Base-by-base conservation (phyloP, 2,113 vertebrate species). In the Ia io region DNA sequence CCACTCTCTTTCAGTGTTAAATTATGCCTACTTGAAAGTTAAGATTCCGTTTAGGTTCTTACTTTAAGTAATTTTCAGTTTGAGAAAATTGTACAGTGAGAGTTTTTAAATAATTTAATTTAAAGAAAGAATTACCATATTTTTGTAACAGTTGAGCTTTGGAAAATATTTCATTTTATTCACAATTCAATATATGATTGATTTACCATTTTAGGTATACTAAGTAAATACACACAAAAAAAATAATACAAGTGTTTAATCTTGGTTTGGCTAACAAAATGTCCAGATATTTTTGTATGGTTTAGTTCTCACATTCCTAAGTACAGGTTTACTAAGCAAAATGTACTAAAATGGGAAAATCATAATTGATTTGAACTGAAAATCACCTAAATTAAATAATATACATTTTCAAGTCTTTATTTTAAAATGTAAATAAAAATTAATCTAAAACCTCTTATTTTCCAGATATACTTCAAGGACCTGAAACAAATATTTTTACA, bases 151-250 rank as follows among this genome's bases (percentile, higher is more conserved):
- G 3, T n/a, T 87, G 70, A 32, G 2, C 37, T 44, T 88, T 78
- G n/a, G n/a, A 83, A 91, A 96, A 25, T 77, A 71, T 32, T 91
- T 91, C 12, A 47, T 70, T 93, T 73, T 90, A 63, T 86, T 51
- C 53, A 84, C 32, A 88, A 65, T 77, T 32, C 11, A 86, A 2
- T 51, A 76, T 67, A 59, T 47, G 7, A 53, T 53, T 84, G 10
- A 61, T 32, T 70, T 85, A 32, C 13, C n/a, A 35, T 30, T 80
- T 80, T 93, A 56, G 12, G 9, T 44, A 69, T 42, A 69, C 12
- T 18, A 28, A 86, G 63, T 67, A 90, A 85, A 80, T 63, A 77
- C 0, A n/a, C 14, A 79, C 4, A 13, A 47, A 90, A 79, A 90
- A 84, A 53, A 51, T 44, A 65, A 76, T 63, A 71, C 12, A 44